Evolutionary conservation across 2,113 vertebrate species (phyloP), one percentile per base, ranked within the genome.

Genomic region (Brachyhypopomus occidentalis): DNA sequence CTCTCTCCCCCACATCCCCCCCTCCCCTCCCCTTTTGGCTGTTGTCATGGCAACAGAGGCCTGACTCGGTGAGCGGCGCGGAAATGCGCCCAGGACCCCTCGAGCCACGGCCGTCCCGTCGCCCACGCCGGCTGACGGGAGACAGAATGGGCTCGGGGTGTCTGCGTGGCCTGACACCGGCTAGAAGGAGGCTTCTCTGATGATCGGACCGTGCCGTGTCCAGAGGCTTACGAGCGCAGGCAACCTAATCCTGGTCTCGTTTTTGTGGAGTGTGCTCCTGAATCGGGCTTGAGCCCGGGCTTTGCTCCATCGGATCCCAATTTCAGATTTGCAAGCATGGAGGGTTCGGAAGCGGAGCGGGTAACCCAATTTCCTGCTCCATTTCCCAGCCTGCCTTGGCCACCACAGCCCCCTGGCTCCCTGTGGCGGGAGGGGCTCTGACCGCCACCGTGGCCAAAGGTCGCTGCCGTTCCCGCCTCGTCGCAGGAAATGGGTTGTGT

Each of bases 341-440:
- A 78, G 72, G 85, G 64, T 75, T 81, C 66, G 36, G 78, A 64
- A 81, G 71, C 56, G 14, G 78, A 30, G 27, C 79, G 9, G 60
- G 75, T 82, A 82, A 86, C 82, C 83, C 77, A 78, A 79, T 86
- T 86, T 83, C 84, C 59, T 81, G 78, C 84, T 86, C 84, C 78
- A 81, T 82, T 86, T 79, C 79, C 27, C 73, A 45, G 72, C 70
- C 56, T 34, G 30, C 62, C 70, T 27, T 63, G 16, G 36, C 20
- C 56, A n/a, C 45, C 38, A 6, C 45, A 23, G 45, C 58, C 63
- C 38, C 25, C 52, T 38, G 55, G 45, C 45, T 52, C 45, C 77
- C 2, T 11, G 41, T 52, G 23, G 25, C 0, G 58, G 38, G 71
- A 17, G 55, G 70, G 11, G 34, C 45, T 11, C 8, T 52, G 45